A percentile compares a stretch with the other conserved stretches of the same genome.
phyloP scores from a whole-genome alignment of 2,888 invertebrate species.

The Tenthredo livida region DNA sequence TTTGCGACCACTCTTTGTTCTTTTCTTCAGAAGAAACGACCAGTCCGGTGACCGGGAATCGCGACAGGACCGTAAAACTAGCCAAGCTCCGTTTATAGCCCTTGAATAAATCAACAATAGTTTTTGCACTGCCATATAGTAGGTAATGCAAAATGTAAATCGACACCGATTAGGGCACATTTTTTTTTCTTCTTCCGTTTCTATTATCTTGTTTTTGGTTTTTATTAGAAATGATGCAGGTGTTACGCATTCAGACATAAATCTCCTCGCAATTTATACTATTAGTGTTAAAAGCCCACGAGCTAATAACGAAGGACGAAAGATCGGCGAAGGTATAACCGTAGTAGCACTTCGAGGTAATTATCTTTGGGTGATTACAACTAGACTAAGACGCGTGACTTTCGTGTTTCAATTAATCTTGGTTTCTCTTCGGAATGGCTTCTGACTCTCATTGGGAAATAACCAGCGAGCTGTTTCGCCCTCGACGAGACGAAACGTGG shows the following conservation, averaged over 20 bases:
- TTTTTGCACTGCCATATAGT: background rate
- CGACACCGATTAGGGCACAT: background rate
- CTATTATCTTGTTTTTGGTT: background rate
- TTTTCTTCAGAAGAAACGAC: constrained; percentile 34
- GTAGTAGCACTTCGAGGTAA: constrained; percentile 11
- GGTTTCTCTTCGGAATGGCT: constrained; percentile 38
- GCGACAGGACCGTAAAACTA: constrained; percentile 6
- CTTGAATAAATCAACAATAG: background rate
- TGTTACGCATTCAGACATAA: background rate
- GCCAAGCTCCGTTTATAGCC: background rate
- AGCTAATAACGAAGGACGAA: background rate
- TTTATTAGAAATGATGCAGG: background rate
- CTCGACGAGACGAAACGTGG: constrained; percentile 50
- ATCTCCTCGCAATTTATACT: background rate
- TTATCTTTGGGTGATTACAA: constrained; percentile 9
- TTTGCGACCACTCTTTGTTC: constrained; percentile 58
- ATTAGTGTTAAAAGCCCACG: background rate
- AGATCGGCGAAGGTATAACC: background rate
- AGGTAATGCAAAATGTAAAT: background rate
- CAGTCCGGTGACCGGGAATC: constrained; percentile 7
- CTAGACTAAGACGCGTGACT: constrained; percentile 29
- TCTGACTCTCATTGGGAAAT: constrained; percentile 45
- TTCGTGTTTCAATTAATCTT: constrained; percentile 51
- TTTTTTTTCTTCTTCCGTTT: background rate
- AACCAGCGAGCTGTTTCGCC: constrained; percentile 41